Conservation (phyloP, 2,888 invertebrate genomes). For the Pollenia angustigena region DNA sequence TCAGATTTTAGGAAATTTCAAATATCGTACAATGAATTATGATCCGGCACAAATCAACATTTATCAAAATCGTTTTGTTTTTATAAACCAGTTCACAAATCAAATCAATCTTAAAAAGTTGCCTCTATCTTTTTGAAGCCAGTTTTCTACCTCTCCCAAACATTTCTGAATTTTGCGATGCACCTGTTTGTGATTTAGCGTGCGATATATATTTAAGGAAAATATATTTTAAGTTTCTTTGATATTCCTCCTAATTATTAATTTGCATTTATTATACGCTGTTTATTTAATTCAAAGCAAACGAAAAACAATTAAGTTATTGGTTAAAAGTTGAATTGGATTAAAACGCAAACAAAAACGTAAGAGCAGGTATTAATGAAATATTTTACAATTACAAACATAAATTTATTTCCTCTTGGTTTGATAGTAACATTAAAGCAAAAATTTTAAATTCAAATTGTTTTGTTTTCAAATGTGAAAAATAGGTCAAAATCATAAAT, state of each 20-base stretch:
- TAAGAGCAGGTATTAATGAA: neutral
- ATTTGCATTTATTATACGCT: neutral
- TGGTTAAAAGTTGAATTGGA: constrained; percentile 33
- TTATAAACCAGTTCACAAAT: too few relatives aligned
- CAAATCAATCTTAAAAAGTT: too few relatives aligned
- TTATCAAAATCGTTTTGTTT: too few relatives aligned
- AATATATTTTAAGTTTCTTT: too few relatives aligned
- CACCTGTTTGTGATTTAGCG: too few relatives aligned
- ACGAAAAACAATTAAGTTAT: neutral
- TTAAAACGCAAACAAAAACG: constrained; percentile 8
- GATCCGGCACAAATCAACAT: too few relatives aligned
- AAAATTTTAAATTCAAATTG: neutral
- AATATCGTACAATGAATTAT: too few relatives aligned
- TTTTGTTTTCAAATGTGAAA: neutral
- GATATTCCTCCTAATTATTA: neutral
- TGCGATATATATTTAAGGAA: too few relatives aligned
- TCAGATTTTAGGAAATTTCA: too few relatives aligned
- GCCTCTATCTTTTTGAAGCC: too few relatives aligned
- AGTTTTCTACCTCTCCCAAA: too few relatives aligned
- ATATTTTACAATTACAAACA: neutral
- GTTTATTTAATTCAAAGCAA: neutral
- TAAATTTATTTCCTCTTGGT: neutral
- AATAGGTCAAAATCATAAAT: constrained; percentile 22
- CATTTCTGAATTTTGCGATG: too few relatives aligned
- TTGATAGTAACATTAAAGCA: neutral